Evolutionary conservation across 2,888 invertebrate species (phyloP).

Genomic region (Byasa hedistus): DNA sequence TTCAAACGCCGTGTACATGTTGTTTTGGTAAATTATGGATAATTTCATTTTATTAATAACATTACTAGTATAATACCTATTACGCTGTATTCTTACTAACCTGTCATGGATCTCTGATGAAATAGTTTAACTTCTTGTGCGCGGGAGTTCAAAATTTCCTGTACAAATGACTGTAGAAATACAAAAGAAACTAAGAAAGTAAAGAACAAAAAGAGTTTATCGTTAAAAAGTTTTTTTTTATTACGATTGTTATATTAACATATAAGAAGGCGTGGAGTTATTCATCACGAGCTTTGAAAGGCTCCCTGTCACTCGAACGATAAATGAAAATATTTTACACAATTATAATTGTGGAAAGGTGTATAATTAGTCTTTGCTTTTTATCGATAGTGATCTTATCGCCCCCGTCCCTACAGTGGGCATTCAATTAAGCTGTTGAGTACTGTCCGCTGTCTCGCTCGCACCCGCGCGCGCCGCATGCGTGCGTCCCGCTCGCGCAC

Average conservation of each 20-base stretch:
- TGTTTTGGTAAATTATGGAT: too few species aligned
- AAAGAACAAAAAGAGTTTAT: too few species aligned
- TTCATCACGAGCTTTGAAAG: constrained; percentile 1
- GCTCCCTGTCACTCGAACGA: constrained; percentile 12
- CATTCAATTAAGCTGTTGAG: constrained; percentile 75
- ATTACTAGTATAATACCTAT: too few species aligned
- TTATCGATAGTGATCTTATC: constrained; percentile 40
- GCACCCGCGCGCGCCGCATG: constrained; percentile 29
- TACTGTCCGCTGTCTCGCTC: constrained; percentile 43
- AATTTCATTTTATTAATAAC: too few species aligned
- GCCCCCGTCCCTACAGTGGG: constrained; percentile 46
- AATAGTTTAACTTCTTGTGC: too few species aligned
- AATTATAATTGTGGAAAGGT: constrained; percentile 23
- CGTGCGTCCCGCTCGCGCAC: constrained; percentile 43
- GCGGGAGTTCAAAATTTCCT: too few species aligned
- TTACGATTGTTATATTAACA: not conserved
- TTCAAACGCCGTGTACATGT: too few species aligned
- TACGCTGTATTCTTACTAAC: too few species aligned
- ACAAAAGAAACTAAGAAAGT: too few species aligned
- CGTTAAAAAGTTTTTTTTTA: too few species aligned
- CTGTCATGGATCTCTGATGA: too few species aligned
- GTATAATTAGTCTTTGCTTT: constrained; percentile 23
- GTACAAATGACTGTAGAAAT: too few species aligned
- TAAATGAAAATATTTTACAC: constrained; percentile 25
- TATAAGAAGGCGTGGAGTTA: not conserved